These are phyloP conservation scores for Panulirus ornatus DNA, from an alignment of 1,140 invertebrate genomes.

Conservation along the genomic window DNA sequence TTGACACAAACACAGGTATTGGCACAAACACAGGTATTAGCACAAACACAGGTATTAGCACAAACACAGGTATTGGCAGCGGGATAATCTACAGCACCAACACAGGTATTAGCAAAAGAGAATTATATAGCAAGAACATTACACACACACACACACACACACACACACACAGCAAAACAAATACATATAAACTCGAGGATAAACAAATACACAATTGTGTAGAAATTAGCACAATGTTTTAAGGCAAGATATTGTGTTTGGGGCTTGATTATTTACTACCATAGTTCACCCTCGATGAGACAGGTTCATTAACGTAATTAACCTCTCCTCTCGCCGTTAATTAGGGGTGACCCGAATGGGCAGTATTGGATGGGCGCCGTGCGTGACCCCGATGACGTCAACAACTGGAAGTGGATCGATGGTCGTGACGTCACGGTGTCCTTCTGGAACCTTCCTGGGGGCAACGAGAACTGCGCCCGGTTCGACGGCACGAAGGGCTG, in stretches of 20 bases:
- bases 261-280: too few relatives aligned
- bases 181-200: too few relatives aligned
- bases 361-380: conserved; percentile 97
- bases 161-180: background rate
- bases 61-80: background rate
- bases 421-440: conserved; percentile 93
- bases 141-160: conserved; percentile 4
- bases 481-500: conserved; percentile 96
- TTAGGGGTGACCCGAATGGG: conserved; percentile 90
- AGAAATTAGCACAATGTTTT: too few relatives aligned
- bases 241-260: too few relatives aligned
- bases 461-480: conserved; percentile 90
- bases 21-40: too few relatives aligned
- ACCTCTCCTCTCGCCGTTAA: too few relatives aligned
- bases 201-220: too few relatives aligned
- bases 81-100: background rate
- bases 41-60: too few relatives aligned
- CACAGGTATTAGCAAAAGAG: too few relatives aligned
- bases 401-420: conserved; percentile 93
- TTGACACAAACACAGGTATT: background rate
- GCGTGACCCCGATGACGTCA: conserved; percentile 86
- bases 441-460: conserved; percentile 94
- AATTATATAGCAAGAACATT: too few relatives aligned
- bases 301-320: too few relatives aligned
- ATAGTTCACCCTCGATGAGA: too few relatives aligned